Percentiles rank a stretch among this genome's conserved stretches.
Evolutionary conservation across 2,797 vertebrate genomes (phyloP).

Genomic region (Miichthys miiuy): DNA sequence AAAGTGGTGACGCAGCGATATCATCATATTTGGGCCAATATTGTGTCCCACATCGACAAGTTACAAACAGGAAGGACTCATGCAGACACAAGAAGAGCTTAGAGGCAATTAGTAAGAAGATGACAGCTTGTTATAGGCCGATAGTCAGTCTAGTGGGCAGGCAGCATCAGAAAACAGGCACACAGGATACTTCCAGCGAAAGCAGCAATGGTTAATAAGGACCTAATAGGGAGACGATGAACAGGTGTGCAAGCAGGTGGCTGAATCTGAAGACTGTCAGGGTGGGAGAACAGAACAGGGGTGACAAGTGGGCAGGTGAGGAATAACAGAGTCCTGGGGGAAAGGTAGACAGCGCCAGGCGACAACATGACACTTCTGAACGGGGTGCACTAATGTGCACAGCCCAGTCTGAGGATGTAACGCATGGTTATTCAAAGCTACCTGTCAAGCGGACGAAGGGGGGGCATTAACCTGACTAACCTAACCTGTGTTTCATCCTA

Average conservation of each 20-base stretch:
- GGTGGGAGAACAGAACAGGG: conserved; percentile 17
- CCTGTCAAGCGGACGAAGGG: conserved; percentile 1
- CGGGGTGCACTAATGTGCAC: not conserved
- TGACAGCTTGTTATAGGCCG: not conserved
- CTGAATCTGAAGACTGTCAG: conserved; percentile 35
- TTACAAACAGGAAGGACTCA: not conserved
- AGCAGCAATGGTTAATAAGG: conserved; percentile 15
- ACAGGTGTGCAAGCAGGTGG: conserved; percentile 55
- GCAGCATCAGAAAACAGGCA: not conserved
- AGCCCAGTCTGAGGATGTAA: not conserved
- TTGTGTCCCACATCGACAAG: conserved; percentile 2
- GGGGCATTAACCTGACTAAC: conserved; percentile 1
- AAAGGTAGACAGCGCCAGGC: not conserved
- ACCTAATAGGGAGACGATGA: conserved; percentile 24
- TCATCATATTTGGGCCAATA: conserved; percentile 3
- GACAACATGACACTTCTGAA: conserved; percentile 13
- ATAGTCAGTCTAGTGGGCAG: conserved; percentile 5
- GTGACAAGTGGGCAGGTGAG: conserved; percentile 42
- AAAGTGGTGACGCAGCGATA: not conserved
- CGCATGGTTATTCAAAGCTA: conserved; percentile 3
- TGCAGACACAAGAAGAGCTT: conserved; percentile 11
- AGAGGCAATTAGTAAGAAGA: conserved; percentile 18
- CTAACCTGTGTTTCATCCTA: not conserved
- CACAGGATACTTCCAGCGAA: not conserved
- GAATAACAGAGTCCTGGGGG: conserved; percentile 20